Base-by-base conservation (phyloP, 1,140 invertebrate species). In the Formica exsecta region DNA sequence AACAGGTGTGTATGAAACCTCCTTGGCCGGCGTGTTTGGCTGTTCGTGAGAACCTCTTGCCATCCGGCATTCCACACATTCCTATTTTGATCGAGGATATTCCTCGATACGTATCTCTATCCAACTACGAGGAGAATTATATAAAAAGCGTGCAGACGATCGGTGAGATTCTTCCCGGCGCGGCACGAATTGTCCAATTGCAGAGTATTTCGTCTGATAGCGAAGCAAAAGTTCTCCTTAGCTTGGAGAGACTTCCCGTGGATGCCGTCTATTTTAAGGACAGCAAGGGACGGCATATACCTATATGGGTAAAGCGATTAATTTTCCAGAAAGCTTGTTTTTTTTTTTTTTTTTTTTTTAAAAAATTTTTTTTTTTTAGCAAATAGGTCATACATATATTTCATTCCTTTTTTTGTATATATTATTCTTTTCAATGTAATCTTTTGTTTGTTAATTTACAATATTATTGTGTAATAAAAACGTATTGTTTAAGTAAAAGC, bases 101-200 rank as follows among this genome's bases (percentile, higher is more conserved):
- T 54, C 6, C 7, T 11, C 68, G 9, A n/a, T 81, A 77, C 54
- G 0, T 54, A 11, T 65, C 84, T n/a, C 36, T 62, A 1, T 9
- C 86, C 0, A 66, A 86, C 48, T 44, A 71, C 11, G 16, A 66
- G 11, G 16, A 71, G 8, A 83, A 89, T 41, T 61, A 57, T n/a
- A 11, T 89, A 44, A 88, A 89, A 36, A 86, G 7, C 16, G 61
- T 89, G 32, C 88, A 89, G 61, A 89, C 88, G 4, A n/a, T 89
- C 13, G 88, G 88, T 6, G 71, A 88, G 36, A 70, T 89, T 32
- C 0, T 89, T 16, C 81, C 81, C 6, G 66, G 54, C 19, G 19
- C 25, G 16, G 70, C 36, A 3, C 29, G 36, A 1, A 0, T 13
- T 32, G 62, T 54, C 8, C 11, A 2, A 0, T 68, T 89, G 32